Base-by-base conservation (phyloP, 64 coral and sea anemone genomes). In the Pocillopora verrucosa region DNA sequence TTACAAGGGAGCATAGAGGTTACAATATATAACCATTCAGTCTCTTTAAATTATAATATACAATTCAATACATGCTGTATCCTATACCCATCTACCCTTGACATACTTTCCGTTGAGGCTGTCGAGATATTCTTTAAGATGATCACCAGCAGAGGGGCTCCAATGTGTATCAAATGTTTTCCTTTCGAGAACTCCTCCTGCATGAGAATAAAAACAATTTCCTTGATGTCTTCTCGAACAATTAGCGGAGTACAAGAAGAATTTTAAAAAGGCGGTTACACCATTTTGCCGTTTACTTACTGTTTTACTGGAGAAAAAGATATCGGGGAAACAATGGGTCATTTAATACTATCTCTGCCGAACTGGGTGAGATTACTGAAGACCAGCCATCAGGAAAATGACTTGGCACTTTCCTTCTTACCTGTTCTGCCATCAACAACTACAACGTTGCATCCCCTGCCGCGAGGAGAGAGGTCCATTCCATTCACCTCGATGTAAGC, bases 401-500 rank as follows among this genome's bases (percentile, higher is more conserved):
- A 2, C 41, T 6, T 3, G 41, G 11, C 26, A 34, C 17, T 35
- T 36, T 0, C 19, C 12, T 16, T 11, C 20, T 25, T 87, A 87
- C 74, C 86, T 75, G 69, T 87, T 60, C 24, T 45, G 41, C 15
- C 69, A 26, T 87, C 69, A 14, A 87, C 7, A 11, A 72, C 36
- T 24, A 90, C 88, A 67, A 90, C 76, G 56, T 90, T 79, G n/a
- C 70, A 60, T 64, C 88, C 88, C 11, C 76, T 37, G 3, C 0
- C 25, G 19, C 60, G 76, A 36, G 17, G 75, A 11, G 77, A 79
- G 10, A 58, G 24, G 16, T 90, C 88, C 10, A 41, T 57, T 58
- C 77, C 88, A 56, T 90, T 90, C 10, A 90, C 76, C 9, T 72
- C 17, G 26, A 90, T 90, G 20, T 60, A 57, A 30, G 88, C 77